Percentiles rank a stretch among this genome's conserved stretches.
Conservation (phyloP, 1,140 invertebrate species). For the Ostrea denselamellosa region DNA sequence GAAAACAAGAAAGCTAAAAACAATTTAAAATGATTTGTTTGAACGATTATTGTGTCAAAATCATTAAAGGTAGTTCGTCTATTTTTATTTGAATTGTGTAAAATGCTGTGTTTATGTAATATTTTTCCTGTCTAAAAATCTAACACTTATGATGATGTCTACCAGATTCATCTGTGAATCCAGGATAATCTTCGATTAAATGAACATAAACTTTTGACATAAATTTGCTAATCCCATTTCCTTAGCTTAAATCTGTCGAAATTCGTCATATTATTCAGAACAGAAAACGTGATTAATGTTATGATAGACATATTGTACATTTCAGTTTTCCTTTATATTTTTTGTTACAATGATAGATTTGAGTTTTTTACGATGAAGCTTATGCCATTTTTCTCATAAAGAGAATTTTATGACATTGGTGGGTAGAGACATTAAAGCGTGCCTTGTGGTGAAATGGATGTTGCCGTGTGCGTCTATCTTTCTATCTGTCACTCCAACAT, state of each 20-base stretch:
- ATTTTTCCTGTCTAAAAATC: neutral
- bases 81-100: no score
- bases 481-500: neutral
- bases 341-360: neutral
- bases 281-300: neutral
- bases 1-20: neutral
- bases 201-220: neutral
- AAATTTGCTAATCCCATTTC: neutral
- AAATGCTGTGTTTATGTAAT: neutral
- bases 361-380: neutral
- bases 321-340: neutral
- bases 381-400: conserved; percentile 25
- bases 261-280: neutral
- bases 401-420: conserved; percentile 4
- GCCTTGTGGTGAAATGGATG: neutral
- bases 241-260: neutral
- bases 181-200: neutral
- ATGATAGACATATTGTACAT: conserved; percentile 5
- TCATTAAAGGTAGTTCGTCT: no score
- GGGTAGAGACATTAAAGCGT: neutral
- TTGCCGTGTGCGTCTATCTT: neutral
- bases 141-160: neutral
- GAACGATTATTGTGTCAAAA: no score
- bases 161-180: neutral
- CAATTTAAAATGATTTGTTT: neutral